phyloP scores from a whole-genome alignment of 2,797 vertebrate genomes.

The Champsocephalus esox region DNA sequence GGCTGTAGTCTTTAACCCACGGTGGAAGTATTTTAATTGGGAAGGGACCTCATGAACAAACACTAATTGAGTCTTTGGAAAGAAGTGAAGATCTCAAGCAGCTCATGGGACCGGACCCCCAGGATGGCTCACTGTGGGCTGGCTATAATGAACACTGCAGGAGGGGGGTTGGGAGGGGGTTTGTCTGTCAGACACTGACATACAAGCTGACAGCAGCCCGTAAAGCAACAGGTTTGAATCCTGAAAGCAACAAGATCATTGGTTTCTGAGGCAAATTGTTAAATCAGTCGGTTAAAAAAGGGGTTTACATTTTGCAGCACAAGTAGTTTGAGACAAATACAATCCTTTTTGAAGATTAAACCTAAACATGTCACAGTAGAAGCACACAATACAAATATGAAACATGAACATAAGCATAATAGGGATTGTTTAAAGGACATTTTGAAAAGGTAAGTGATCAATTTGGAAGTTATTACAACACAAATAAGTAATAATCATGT shows the following conservation, averaged over 20 bases:
- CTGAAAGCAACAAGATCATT: background rate
- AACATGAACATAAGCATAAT: too few species aligned
- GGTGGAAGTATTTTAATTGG: background rate
- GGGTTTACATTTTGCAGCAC: too few species aligned
- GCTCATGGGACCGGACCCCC: background rate
- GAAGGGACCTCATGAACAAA: background rate
- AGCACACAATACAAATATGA: too few species aligned
- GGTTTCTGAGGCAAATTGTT: background rate
- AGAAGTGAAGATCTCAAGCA: background rate
- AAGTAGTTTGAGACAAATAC: too few species aligned
- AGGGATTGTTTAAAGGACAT: background rate
- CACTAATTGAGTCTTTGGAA: background rate
- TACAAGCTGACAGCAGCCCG: background rate
- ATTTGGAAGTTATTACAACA: background rate
- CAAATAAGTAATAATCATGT: background rate
- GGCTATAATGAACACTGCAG: constrained; percentile 12
- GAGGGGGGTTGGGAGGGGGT: background rate
- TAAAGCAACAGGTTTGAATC: background rate
- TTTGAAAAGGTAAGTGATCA: background rate
- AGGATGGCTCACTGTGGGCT: too few species aligned
- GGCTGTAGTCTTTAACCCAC: background rate
- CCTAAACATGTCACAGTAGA: too few species aligned
- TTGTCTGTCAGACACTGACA: constrained; percentile 5
- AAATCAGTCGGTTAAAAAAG: background rate
- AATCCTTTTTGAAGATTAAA: too few species aligned